phyloP scores from a whole-genome alignment of 2,888 invertebrate species.

The Philopedon plagiatum region DNA sequence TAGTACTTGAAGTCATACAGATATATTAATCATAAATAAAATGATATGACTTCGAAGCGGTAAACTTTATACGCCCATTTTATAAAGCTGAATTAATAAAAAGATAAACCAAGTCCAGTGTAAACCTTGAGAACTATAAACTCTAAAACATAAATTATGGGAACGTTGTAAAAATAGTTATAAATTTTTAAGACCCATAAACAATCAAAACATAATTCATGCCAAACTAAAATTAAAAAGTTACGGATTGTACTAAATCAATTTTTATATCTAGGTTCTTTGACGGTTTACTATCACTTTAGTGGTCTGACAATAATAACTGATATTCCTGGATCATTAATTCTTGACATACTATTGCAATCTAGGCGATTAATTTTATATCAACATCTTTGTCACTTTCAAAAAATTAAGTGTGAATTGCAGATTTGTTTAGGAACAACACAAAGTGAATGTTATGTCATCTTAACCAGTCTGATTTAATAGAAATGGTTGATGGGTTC shows the following conservation, averaged over 20 bases:
- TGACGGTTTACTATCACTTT: too few species aligned
- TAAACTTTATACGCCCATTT: slow-evolving; percentile 33
- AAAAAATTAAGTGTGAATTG: too few species aligned
- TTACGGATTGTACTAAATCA: slow-evolving; percentile 14
- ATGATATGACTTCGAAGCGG: slow-evolving; percentile 20
- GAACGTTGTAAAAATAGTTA: slow-evolving; percentile 24
- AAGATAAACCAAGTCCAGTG: slow-evolving; percentile 22
- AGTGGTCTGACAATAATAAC: too few species aligned
- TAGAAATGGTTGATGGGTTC: too few species aligned
- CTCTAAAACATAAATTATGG: slow-evolving; percentile 23
- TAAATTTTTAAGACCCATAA: slow-evolving; percentile 26
- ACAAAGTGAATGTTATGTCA: too few species aligned
- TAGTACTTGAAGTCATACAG: slow-evolving; percentile 22
- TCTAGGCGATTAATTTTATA: too few species aligned
- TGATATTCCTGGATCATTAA: too few species aligned
- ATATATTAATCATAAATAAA: slow-evolving; percentile 46
- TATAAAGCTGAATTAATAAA: slow-evolving; percentile 38
- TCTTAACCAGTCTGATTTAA: too few species aligned
- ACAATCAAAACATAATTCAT: slow-evolving; percentile 25
- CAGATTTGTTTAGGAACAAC: too few species aligned
- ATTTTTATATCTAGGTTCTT: too few species aligned
- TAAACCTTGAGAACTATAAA: slow-evolving; percentile 25
- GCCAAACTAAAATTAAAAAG: slow-evolving; percentile 20
- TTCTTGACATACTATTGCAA: too few species aligned
- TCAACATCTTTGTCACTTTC: too few species aligned